These are phyloP conservation scores for Drosophila truncata DNA, from an alignment of 1,140 invertebrate genomes.

Conservation along the genomic window DNA sequence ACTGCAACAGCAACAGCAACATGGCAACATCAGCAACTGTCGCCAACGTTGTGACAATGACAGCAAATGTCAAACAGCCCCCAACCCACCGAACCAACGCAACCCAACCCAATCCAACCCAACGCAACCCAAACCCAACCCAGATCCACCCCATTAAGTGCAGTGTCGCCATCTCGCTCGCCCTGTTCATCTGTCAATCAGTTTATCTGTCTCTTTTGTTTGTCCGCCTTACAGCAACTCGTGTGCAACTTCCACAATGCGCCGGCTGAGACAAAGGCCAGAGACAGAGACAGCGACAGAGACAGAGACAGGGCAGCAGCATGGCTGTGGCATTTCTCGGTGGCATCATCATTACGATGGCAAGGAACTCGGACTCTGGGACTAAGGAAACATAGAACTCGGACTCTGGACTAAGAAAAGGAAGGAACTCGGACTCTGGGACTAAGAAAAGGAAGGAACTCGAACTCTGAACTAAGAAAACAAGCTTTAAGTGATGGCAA, in stretches of 20 bases:
- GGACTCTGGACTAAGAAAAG: not conserved
- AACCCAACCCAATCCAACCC: no score
- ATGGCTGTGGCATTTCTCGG: slow-evolving; percentile 26
- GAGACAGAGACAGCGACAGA: slow-evolving; percentile 41
- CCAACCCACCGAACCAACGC: not conserved
- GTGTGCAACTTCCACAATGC: slow-evolving; percentile 57
- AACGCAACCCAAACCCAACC: no score
- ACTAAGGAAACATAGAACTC: no score
- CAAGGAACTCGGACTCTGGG: not conserved
- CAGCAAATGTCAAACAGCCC: slow-evolving; percentile 79
- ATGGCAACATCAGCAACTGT: slow-evolving; percentile 44
- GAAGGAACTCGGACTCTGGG: not conserved
- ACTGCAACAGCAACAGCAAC: slow-evolving; percentile 1
- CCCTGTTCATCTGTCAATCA: slow-evolving; percentile 49
- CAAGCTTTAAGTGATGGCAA: not conserved
- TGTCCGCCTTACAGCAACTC: slow-evolving; percentile 36
- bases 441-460: no score
- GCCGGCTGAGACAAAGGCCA: slow-evolving; percentile 57
- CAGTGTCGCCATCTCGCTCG: slow-evolving; percentile 22
- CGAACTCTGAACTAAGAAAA: not conserved
- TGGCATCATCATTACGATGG: not conserved
- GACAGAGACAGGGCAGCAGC: slow-evolving; percentile 41
- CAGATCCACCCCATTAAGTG: slow-evolving; percentile 28
- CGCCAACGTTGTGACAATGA: slow-evolving; percentile 69
- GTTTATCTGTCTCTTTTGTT: slow-evolving; percentile 56